Conservation (phyloP, 2,113 vertebrate genomes). For the Saccopteryx bilineata region DNA sequence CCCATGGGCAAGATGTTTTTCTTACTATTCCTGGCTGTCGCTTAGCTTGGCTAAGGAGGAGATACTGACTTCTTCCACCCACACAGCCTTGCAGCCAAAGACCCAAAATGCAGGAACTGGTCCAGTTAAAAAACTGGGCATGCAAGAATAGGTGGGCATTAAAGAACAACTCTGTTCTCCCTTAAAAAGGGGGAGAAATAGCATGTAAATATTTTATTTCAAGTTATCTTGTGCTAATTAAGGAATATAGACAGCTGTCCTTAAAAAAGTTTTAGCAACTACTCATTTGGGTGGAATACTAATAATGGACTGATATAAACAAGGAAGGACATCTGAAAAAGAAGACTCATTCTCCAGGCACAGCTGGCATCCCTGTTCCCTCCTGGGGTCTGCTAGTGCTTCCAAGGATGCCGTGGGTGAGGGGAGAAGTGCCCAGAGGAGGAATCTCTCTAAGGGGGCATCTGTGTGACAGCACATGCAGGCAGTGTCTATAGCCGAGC, state of each 20-base stretch:
- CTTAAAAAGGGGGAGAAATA: background rate
- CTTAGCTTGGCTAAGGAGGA: background rate
- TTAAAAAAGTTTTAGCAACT: background rate
- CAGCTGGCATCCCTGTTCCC: background rate
- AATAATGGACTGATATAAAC: background rate
- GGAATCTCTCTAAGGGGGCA: background rate
- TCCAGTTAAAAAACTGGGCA: slow-evolving; percentile 14
- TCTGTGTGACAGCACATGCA: background rate
- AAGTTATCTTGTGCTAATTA: slow-evolving; percentile 52
- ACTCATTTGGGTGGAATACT: slow-evolving; percentile 32
- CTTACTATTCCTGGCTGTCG: background rate
- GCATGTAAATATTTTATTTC: slow-evolving; percentile 20
- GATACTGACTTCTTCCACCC: background rate
- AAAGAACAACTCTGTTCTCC: background rate
- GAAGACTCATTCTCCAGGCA: background rate
- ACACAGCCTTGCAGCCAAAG: background rate
- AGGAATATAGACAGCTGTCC: slow-evolving; percentile 1
- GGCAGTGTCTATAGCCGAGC: background rate
- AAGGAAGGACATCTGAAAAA: background rate
- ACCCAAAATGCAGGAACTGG: background rate
- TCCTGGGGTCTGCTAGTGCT: background rate
- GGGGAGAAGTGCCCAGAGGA: background rate
- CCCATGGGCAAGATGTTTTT: background rate
- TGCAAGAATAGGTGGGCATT: background rate
- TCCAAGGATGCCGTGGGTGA: fast-evolving